These are phyloP conservation scores for Scomberomorus guttatus DNA, from an alignment of 2,797 vertebrate genomes.

Conservation along the genomic window DNA sequence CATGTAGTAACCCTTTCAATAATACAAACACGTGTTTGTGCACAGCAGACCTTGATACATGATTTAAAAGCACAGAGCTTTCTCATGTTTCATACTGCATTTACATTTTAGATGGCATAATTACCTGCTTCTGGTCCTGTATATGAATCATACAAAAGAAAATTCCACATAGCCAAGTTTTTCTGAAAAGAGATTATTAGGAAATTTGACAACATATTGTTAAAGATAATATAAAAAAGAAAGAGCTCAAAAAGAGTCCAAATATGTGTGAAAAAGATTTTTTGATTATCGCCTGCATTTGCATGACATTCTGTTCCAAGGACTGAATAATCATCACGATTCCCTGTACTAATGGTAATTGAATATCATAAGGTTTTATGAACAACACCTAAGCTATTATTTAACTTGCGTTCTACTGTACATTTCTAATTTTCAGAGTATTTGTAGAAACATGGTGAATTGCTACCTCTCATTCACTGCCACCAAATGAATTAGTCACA, in stretches of 20 bases:
- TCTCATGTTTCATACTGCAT: background rate
- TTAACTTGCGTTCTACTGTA: conserved; percentile 17
- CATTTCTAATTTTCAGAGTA: conserved; percentile 50
- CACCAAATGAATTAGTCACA: conserved; percentile 67
- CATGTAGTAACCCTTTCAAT: background rate
- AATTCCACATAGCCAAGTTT: background rate
- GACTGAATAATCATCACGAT: conserved; percentile 13
- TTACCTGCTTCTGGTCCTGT: background rate
- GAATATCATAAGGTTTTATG: conserved; percentile 41
- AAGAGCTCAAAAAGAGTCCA: background rate
- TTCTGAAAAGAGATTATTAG: background rate
- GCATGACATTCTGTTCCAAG: conserved; percentile 10
- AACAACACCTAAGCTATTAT: conserved; percentile 35
- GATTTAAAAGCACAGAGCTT: background rate
- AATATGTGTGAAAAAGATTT: background rate
- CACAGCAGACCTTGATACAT: background rate
- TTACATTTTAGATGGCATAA: background rate
- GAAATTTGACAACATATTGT: background rate
- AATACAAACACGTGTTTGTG: background rate
- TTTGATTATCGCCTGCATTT: background rate
- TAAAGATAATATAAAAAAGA: background rate
- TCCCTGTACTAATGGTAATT: conserved; percentile 1
- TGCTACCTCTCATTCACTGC: conserved; percentile 37
- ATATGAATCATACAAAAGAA: background rate
- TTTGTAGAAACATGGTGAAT: conserved; percentile 49